Evolutionary conservation across 1,140 invertebrate species (phyloP).

Genomic region (Macrosteles quadrilineatus): DNA sequence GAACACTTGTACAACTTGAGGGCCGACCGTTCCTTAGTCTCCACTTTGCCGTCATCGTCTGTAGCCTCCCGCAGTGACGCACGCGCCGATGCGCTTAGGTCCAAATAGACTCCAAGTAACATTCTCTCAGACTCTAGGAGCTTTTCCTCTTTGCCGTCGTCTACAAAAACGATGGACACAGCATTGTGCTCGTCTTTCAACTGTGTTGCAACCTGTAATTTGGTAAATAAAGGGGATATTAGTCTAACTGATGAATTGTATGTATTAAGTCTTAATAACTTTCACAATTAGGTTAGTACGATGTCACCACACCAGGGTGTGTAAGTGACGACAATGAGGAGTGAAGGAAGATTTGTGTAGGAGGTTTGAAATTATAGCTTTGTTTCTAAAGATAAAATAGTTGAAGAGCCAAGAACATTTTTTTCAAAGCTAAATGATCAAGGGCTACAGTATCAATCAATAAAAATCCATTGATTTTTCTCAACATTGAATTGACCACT

Average conservation of each 20-base stretch:
- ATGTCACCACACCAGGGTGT: neutral
- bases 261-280: too few relatives aligned
- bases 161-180: conserved; percentile 68
- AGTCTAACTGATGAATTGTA: too few relatives aligned
- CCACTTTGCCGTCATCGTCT: conserved; percentile 45
- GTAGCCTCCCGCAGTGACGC: conserved; percentile 44
- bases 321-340: neutral
- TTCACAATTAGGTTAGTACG: too few relatives aligned
- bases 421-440: too few relatives aligned
- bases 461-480: too few relatives aligned
- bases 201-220: conserved; percentile 50
- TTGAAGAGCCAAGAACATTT: too few relatives aligned
- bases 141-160: conserved; percentile 83
- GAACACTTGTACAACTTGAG: conserved; percentile 70
- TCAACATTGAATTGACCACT: too few relatives aligned
- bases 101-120: conserved; percentile 68
- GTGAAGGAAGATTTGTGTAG: too few relatives aligned
- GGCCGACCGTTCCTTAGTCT: conserved; percentile 49
- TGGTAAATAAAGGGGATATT: too few relatives aligned
- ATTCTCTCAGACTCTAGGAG: conserved; percentile 62
- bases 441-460: too few relatives aligned
- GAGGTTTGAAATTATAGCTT: too few relatives aligned
- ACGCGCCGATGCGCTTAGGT: conserved; percentile 57
- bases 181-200: conserved; percentile 51
- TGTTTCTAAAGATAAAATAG: too few relatives aligned